Conservation (phyloP, 2,888 invertebrate genomes). For the Chloroclysta siterata region DNA sequence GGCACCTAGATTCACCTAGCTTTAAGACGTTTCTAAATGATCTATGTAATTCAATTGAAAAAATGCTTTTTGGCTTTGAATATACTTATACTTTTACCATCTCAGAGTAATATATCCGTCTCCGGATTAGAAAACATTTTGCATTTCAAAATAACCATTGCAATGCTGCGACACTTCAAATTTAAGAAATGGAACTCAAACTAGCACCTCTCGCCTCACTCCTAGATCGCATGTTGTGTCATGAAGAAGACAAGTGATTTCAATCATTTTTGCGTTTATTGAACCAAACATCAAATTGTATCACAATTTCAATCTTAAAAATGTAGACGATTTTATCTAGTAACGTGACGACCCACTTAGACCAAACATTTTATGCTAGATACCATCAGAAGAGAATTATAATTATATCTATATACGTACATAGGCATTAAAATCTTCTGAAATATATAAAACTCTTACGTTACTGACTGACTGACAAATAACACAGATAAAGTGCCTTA, state of each 20-base stretch:
- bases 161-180: too few relatives aligned
- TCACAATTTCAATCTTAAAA: slow-evolving; percentile 6
- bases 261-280: neutral
- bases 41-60: too few relatives aligned
- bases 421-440: neutral
- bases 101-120: too few relatives aligned
- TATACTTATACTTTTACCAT: too few relatives aligned
- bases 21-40: too few relatives aligned
- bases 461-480: too few relatives aligned
- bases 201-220: neutral
- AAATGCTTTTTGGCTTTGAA: too few relatives aligned
- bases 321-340: slow-evolving; percentile 4
- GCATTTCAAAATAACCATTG: too few relatives aligned
- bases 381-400: neutral
- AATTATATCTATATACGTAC: slow-evolving; percentile 1
- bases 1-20: too few relatives aligned
- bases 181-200: neutral
- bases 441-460: too few relatives aligned
- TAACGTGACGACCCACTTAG: neutral
- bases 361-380: neutral
- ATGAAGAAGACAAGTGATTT: neutral
- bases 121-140: too few relatives aligned
- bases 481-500: too few relatives aligned
- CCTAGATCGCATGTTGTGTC: neutral
- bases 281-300: neutral